Base-by-base conservation (phyloP, 2,797 vertebrate genomes). In the Rhabdomys pumilio region DNA sequence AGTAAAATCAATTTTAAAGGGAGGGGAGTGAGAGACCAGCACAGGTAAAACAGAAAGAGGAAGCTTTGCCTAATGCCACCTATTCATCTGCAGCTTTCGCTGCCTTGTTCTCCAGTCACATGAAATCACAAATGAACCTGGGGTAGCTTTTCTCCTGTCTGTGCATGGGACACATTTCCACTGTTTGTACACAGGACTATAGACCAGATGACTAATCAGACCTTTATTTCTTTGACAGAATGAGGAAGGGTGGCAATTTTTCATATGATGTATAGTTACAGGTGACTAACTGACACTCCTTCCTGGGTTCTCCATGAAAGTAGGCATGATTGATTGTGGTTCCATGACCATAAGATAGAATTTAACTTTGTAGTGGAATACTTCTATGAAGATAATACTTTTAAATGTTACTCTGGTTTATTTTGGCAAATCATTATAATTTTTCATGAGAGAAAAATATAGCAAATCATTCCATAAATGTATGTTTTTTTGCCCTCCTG, bases 81-180 rank as follows among this genome's bases (percentile, higher is more conserved):
- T 96, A 84, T 96, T 97, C 90, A 97, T 96, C 96, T 93, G 72
- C 29, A 88, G 85, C 96, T 98, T 97, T 89, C 92, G 88, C 86
- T 15, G 10, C 96, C 82, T 81, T 95, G 55, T 97, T 97, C 97
- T 97, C 97, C 96, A 98, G 90, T 94, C 97, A 96, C 24, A 86
- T 0, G 0, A 93, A 96, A 82, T 97, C 92, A 95, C 92, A 97
- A 96, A 75, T 89, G 38, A 73, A 91, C 10, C 17, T 17, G 55
- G 41, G 7, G 20, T 96, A 86, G 11, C 7, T 69, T 96, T 96
- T 89, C 77, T 92, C 67, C 67, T 41, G 79, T 7, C 20, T 0
- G 38, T 55, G 0, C 55, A 38, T 17, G 80, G 65, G 17, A 79
- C 9, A 69, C 83, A 47, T 96, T 96, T 90, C 75, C 94, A 72